Conservation (phyloP, 2,888 invertebrate genomes). For the Tanypteryx hageni region DNA sequence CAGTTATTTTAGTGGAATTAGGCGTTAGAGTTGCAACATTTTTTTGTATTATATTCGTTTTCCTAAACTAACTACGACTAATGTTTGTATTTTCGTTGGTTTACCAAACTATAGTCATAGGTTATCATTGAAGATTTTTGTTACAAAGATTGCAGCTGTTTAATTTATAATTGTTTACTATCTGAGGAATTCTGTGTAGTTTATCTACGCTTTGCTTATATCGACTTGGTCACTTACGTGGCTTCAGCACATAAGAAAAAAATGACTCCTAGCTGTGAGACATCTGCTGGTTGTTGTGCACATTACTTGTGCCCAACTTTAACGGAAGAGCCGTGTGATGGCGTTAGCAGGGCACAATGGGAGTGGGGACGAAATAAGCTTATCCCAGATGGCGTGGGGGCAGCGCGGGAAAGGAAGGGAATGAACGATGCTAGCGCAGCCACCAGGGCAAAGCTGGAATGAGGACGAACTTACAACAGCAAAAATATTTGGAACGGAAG, state of each 20-base stretch:
- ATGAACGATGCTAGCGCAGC: slow-evolving; percentile 60
- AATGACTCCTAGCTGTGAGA: slow-evolving; percentile 34
- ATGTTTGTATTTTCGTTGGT: no score
- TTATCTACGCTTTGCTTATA: no score
- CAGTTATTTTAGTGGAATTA: no score
- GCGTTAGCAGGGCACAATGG: slow-evolving; percentile 64
- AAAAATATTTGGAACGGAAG: slow-evolving; percentile 51
- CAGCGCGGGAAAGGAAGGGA: slow-evolving; percentile 48
- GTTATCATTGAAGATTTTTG: no score
- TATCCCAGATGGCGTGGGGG: slow-evolving; percentile 64
- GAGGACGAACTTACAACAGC: slow-evolving; percentile 18
- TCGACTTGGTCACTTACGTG: no score
- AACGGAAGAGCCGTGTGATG: slow-evolving; percentile 58
- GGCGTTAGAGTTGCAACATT: no score
- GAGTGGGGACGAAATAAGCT: slow-evolving; percentile 61
- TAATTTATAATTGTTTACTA: no score
- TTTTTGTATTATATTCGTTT: no score
- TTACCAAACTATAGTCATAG: no score
- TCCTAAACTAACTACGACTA: no score
- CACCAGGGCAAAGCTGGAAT: slow-evolving; percentile 59
- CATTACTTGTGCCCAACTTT: slow-evolving; percentile 58
- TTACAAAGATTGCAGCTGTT: no score
- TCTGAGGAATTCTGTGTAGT: no score
- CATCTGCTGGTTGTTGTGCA: slow-evolving; percentile 64
- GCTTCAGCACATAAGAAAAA: not conserved